Percentiles rank a stretch among this genome's conserved stretches.
phyloP scores from a whole-genome alignment of 2,888 invertebrate species.

The Lissocephala sabroskyi region DNA sequence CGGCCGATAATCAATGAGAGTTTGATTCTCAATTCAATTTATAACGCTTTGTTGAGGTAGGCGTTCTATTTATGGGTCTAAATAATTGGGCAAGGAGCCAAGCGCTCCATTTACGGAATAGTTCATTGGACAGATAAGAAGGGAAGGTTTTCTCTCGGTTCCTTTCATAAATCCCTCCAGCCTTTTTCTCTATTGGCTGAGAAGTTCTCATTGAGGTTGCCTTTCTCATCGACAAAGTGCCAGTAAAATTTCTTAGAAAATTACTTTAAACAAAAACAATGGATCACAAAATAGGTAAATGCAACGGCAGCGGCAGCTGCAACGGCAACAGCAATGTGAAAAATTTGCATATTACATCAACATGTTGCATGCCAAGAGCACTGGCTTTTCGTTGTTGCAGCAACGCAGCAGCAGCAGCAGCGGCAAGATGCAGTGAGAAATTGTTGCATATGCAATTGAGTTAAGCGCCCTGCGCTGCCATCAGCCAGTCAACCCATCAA shows the following conservation, averaged over 20 bases:
- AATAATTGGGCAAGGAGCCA: no score
- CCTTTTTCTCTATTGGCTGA: no score
- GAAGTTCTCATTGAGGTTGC: no score
- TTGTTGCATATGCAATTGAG: constrained; percentile 54
- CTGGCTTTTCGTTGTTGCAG: constrained; percentile 18
- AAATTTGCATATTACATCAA: constrained; percentile 63
- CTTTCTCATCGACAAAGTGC: no score
- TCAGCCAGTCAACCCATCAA: not conserved
- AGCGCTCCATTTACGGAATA: no score
- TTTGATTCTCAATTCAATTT: no score
- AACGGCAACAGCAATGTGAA: no score
- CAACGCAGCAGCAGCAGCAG: constrained; percentile 5
- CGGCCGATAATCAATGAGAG: constrained; percentile 18
- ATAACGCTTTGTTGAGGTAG: constrained; percentile 28
- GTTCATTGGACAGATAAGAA: no score
- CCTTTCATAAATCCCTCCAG: no score
- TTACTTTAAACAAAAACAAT: not conserved
- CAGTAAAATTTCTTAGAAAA: constrained; percentile 1
- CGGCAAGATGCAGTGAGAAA: constrained; percentile 33
- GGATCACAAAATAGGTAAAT: constrained; percentile 25
- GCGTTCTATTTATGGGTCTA: constrained; percentile 25
- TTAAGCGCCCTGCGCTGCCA: constrained; percentile 33
- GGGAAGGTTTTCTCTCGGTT: no score
- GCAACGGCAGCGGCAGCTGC: no score
- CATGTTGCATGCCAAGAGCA: constrained; percentile 52